Evolutionary conservation across 2,888 invertebrate species (phyloP), one percentile per base, ranked within the genome.

Genomic region (Trisateles emortualis): DNA sequence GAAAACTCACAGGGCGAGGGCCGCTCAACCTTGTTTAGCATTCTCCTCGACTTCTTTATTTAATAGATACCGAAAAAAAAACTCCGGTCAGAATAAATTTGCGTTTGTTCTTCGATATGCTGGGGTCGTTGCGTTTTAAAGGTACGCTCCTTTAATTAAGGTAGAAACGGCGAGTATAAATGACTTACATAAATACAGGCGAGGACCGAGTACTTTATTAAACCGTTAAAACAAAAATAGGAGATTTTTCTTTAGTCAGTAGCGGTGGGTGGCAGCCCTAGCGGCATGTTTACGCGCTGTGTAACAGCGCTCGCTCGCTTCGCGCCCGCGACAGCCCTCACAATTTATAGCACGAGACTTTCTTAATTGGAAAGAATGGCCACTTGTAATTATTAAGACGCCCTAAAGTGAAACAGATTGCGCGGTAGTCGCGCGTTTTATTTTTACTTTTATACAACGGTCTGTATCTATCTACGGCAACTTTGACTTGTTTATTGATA

Each of bases 321-420:
- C 72, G 69, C 78, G 73, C 74, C 66, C 79, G 84, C 86, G 88
- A 87, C 90, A 87, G 82, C 90, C 88, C 90, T 88, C 84, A 79
- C 88, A 88, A 90, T 92, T 92, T 92, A 92, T 91, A 85, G 90
- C 88, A 81, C 79, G 85, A 88, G 91, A 90, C 89, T 90, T 90
- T 90, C 91, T 91, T 92, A 92, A 92, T 92, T 92, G 91, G 90
- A 92, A 92, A 89, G 88, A 92, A 92, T 90, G 90, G 92, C 90
- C 90, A 92, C 92, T 92, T 92, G 91, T 90, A 92, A 92, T 92
- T 92, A 92, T 91, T 91, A 92, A 91, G 90, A 88, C 90, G 88
- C 88, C 88, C 88, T 89, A 90, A 92, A 92, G 90, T 90, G 92
- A 91, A 92, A 92, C 92, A 91, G 92, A 92, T 92, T 92, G 91